Percentiles rank a stretch among this genome's conserved stretches.
Conservation (phyloP, 2,113 vertebrate species). For the Protobothrops mucrosquamatus region DNA sequence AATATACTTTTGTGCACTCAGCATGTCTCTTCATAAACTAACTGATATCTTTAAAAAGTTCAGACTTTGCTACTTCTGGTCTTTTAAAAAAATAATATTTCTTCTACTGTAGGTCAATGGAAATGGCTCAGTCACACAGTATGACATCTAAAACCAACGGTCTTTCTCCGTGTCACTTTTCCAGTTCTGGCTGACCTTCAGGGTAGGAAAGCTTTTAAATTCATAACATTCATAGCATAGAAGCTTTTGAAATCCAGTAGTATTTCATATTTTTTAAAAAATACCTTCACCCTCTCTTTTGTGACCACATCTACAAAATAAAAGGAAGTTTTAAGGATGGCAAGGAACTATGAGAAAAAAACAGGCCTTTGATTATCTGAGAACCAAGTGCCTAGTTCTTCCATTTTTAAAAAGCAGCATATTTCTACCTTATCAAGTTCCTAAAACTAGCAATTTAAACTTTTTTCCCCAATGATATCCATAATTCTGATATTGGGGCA, state of each 20-base stretch:
- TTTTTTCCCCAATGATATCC: not conserved
- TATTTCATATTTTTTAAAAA: slow-evolving; percentile 26
- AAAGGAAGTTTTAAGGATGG: not conserved
- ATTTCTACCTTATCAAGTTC: not conserved
- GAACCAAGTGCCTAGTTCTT: not conserved
- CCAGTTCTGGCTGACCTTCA: slow-evolving; percentile 50
- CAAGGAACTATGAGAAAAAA: not conserved
- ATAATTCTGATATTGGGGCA: slow-evolving; percentile 8
- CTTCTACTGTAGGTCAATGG: slow-evolving; percentile 22
- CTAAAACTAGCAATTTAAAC: not conserved
- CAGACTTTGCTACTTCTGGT: not conserved
- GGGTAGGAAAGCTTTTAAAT: slow-evolving; percentile 59
- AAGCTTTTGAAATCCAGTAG: slow-evolving; percentile 58
- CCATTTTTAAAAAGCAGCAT: not conserved
- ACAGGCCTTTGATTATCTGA: not conserved
- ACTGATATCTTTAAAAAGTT: not conserved
- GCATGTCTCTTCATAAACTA: not conserved
- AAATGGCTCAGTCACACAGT: slow-evolving; percentile 29
- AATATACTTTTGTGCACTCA: not conserved
- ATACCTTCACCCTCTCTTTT: slow-evolving; percentile 48
- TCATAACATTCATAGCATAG: slow-evolving; percentile 58
- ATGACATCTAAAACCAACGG: slow-evolving; percentile 58
- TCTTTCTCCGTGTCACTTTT: slow-evolving; percentile 49
- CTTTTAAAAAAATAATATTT: not conserved
- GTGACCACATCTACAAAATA: slow-evolving; percentile 20